Percentiles rank a stretch among this genome's conserved stretches.
Conservation (phyloP, 1,140 invertebrate genomes). For the Meloidogyne chitwoodi region DNA sequence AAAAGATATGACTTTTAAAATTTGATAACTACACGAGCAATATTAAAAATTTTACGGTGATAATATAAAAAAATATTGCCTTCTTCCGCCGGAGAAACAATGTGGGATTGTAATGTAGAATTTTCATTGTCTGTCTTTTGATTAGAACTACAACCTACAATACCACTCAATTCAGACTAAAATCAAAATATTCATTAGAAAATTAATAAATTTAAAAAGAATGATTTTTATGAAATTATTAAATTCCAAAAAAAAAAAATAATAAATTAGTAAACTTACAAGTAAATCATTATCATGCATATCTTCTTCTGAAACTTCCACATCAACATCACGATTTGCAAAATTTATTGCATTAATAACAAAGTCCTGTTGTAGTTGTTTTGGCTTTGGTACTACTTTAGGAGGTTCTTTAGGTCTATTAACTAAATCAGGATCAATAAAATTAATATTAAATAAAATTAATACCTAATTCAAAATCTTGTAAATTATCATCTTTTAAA, state of each 20-base stretch:
- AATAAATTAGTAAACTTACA: neutral
- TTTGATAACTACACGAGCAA: no score
- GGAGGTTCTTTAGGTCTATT: neutral
- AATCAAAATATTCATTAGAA: neutral
- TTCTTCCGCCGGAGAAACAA: neutral
- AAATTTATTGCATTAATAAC: neutral
- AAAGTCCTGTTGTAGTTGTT: neutral
- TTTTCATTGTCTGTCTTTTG: neutral
- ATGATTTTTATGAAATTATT: neutral
- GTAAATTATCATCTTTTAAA: neutral
- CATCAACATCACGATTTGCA: neutral
- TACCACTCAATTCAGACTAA: neutral
- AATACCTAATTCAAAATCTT: neutral
- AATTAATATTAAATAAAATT: neutral
- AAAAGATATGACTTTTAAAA: neutral
- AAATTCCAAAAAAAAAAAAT: neutral
- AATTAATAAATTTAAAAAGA: neutral
- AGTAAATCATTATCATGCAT: neutral
- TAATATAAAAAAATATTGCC: neutral
- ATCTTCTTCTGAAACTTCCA: neutral
- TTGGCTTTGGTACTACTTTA: neutral
- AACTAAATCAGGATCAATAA: neutral
- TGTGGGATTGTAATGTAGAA: neutral
- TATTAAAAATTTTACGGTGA: no score
- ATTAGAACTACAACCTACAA: neutral